A percentile compares a stretch with the other conserved stretches of the same genome.
These are phyloP conservation scores for Chouioia cunea DNA, from an alignment of 2,888 invertebrate genomes.

Conservation along the genomic window DNA sequence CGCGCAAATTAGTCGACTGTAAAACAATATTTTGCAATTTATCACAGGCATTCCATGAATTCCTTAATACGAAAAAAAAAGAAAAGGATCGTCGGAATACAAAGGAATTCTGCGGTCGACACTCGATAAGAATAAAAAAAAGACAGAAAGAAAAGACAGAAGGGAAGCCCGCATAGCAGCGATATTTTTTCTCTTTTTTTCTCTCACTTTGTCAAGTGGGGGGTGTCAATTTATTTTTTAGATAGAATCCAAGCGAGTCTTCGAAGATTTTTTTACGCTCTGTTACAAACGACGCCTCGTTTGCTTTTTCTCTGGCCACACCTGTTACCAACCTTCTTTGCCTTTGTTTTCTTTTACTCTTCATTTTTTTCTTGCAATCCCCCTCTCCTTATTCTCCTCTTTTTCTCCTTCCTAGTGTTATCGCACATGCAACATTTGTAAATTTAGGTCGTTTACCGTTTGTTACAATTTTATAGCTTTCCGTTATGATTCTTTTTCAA, in stretches of 20 bases:
- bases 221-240: constrained; percentile 25
- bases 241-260: background rate
- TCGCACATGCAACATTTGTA: background rate
- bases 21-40: background rate
- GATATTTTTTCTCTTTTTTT: background rate
- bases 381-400: background rate
- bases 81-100: background rate
- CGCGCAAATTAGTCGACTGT: too few species aligned
- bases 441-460: too few species aligned
- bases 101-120: background rate
- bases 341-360: background rate
- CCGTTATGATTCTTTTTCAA: too few species aligned
- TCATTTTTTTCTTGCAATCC: background rate
- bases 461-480: too few species aligned
- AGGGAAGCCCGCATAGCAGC: constrained; percentile 2
- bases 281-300: constrained; percentile 38
- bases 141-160: too few species aligned
- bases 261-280: constrained; percentile 15
- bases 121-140: background rate
- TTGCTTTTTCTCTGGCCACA: constrained; percentile 28
- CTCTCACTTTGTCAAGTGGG: background rate
- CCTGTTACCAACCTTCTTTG: constrained; percentile 36
- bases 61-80: background rate
- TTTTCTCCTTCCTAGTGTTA: background rate
- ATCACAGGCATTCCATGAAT: background rate